Conservation (phyloP, 2,113 vertebrate species). For the Sus scrofa region T2T-Sscrofa CM000816.6:86524001-86524500, state of each 20-base stretch:
- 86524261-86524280: not conserved
- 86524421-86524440: too few species aligned
- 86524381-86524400: not conserved
- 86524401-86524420: too few species aligned
- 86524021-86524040: not conserved
- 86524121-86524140: not conserved
- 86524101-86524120: not conserved
- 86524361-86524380: fast-evolving
- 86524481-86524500: not conserved
- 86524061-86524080: not conserved
- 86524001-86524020: not conserved
- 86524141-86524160: not conserved
- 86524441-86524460: not conserved
- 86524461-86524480: not conserved
- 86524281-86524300: not conserved
- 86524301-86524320: not conserved
- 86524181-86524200: not conserved
- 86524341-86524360: not conserved
- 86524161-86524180: not conserved
- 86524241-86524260: not conserved
- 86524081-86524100: not conserved
- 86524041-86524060: not conserved
- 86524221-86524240: not conserved
- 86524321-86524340: not conserved
- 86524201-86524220: not conserved